Conservation (phyloP, 2,888 invertebrate genomes). For the Drosophila anomalipes region DNA sequence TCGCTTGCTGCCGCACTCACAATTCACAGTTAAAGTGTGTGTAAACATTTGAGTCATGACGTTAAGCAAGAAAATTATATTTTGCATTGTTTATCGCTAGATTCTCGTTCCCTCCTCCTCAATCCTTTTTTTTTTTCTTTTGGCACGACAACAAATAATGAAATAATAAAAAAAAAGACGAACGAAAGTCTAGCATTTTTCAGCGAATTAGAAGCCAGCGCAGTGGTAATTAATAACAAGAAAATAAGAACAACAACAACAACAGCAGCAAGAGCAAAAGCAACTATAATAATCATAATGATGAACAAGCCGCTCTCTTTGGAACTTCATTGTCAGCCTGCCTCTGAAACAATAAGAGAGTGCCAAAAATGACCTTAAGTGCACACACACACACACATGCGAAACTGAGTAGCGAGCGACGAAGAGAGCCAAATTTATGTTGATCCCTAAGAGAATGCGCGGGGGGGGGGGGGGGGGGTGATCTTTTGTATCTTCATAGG, state of each 20-base stretch:
- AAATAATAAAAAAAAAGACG: not conserved
- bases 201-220: slow-evolving; percentile 25
- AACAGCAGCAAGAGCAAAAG: not conserved
- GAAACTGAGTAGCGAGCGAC: not conserved
- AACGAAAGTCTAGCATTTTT: slow-evolving; percentile 3
- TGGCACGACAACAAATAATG: not conserved
- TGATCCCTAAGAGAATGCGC: not conserved
- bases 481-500: not conserved
- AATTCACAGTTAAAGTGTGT: slow-evolving; percentile 40
- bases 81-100: slow-evolving; percentile 46
- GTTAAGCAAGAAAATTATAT: slow-evolving; percentile 44
- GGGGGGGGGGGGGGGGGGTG: not conserved
- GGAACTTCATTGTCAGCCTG: slow-evolving; percentile 1
- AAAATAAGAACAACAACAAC: not conserved
- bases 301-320: slow-evolving; percentile 24
- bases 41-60: slow-evolving; percentile 57
- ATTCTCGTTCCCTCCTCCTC: slow-evolving; percentile 4
- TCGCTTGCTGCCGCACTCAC: slow-evolving; percentile 11
- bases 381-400: not conserved
- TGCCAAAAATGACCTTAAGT: slow-evolving; percentile 27
- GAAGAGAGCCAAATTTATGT: not conserved
- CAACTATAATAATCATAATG: slow-evolving; percentile 5
- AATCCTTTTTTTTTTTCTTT: not conserved
- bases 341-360: slow-evolving; percentile 12
- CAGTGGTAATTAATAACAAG: slow-evolving; percentile 23